Conservation (phyloP, 2,888 invertebrate genomes). For the Mimumesa dahlbomi region DNA sequence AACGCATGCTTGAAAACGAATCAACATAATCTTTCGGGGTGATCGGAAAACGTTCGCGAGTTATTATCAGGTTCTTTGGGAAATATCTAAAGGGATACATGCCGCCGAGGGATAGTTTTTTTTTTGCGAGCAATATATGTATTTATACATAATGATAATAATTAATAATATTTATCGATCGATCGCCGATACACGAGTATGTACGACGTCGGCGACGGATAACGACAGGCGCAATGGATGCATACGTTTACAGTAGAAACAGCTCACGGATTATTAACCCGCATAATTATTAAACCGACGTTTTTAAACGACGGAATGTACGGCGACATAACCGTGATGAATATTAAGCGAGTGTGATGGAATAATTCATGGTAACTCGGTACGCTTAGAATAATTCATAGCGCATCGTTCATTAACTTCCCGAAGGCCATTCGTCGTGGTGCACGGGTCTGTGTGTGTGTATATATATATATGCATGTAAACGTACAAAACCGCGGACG, state of each 20-base stretch:
- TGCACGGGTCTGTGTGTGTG: background rate
- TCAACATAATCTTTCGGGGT: no score
- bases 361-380: constrained; percentile 53
- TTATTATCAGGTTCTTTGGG: no score
- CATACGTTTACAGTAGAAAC: constrained; percentile 4
- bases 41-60: no score
- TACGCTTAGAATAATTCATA: constrained; percentile 60
- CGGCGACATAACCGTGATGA: constrained; percentile 30
- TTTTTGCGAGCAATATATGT: no score
- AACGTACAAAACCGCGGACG: constrained; percentile 3
- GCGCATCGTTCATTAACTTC: constrained; percentile 27
- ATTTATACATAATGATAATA: no score
- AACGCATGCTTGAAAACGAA: no score
- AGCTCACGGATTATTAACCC: constrained; percentile 19
- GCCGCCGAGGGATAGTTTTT: no score
- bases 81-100: no score
- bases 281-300: constrained; percentile 25
- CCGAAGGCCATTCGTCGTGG: constrained; percentile 38
- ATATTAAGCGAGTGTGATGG: constrained; percentile 37
- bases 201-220: no score
- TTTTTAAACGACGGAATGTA: constrained; percentile 37
- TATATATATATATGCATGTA: background rate
- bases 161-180: no score
- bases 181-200: no score
- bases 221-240: constrained; percentile 4